phyloP scores from a whole-genome alignment of 2,888 invertebrate species.

The Coenonympha glycerion region DNA sequence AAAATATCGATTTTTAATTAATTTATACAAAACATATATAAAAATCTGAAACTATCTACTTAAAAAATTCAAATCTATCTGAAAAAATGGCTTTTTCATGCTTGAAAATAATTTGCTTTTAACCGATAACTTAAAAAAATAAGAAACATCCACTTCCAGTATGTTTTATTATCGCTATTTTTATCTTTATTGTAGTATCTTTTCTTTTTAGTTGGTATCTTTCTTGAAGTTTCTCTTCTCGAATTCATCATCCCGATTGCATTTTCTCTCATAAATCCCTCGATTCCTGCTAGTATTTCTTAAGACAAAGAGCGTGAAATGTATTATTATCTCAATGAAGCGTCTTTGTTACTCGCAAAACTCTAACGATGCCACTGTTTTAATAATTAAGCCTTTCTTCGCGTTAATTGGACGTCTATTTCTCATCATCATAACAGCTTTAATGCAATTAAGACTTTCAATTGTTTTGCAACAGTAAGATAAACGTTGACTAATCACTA shows the following conservation, averaged over 20 bases:
- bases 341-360: conserved; percentile 13
- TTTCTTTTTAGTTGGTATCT: too few relatives aligned
- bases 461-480: background rate
- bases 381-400: conserved; percentile 20
- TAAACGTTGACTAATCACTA: background rate
- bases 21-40: too few relatives aligned
- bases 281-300: background rate
- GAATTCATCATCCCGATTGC: background rate
- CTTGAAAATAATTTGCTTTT: too few relatives aligned
- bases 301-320: conserved; percentile 2
- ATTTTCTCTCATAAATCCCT: background rate
- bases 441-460: background rate
- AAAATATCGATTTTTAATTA: too few relatives aligned
- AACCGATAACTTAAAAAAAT: too few relatives aligned
- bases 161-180: too few relatives aligned
- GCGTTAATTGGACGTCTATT: conserved; percentile 20
- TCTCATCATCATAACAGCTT: conserved; percentile 6
- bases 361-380: conserved; percentile 14
- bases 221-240: too few relatives aligned
- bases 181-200: too few relatives aligned
- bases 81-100: too few relatives aligned
- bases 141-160: too few relatives aligned
- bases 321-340: conserved; percentile 3
- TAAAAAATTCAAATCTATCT: too few relatives aligned
- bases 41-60: too few relatives aligned